Evolutionary conservation across 2,797 vertebrate genomes (phyloP).

Genomic region (Dermochelys coriacea): DNA sequence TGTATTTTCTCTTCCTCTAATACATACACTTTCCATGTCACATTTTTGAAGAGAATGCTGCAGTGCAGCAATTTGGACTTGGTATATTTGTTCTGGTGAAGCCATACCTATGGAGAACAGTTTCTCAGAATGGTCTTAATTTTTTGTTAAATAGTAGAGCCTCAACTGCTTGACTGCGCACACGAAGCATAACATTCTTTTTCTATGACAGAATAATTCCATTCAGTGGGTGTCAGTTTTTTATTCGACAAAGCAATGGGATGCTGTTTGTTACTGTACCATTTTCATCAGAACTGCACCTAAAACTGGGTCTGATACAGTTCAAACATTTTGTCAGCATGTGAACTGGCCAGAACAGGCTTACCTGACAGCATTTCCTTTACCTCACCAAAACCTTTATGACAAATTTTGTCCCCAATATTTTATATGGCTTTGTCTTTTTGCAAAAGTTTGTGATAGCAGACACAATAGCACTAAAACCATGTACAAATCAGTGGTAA

Average conservation of each 20-base stretch:
- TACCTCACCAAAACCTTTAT: background rate
- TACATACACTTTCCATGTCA: background rate
- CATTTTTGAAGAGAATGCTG: background rate
- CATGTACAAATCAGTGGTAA: background rate
- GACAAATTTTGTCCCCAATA: background rate
- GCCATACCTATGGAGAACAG: too few relatives aligned
- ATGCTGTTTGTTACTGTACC: background rate
- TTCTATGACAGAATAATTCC: background rate
- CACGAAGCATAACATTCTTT: background rate
- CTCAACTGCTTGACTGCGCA: background rate
- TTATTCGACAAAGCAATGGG: background rate
- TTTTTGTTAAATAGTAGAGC: background rate
- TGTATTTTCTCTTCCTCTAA: background rate
- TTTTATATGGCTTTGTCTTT: background rate
- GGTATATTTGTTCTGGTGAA: background rate
- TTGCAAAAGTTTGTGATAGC: too few relatives aligned
- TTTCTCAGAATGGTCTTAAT: too few relatives aligned
- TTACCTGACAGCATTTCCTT: too few relatives aligned
- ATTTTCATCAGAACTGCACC: background rate
- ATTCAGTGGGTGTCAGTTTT: background rate
- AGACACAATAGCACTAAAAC: too few relatives aligned
- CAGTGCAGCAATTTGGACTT: background rate
- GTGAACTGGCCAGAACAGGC: background rate
- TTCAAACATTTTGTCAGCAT: background rate
- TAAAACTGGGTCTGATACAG: background rate